Percentiles rank a stretch among this genome's conserved stretches.
Conservation (phyloP, 2,888 invertebrate species). For the Julus scanicus region DNA sequence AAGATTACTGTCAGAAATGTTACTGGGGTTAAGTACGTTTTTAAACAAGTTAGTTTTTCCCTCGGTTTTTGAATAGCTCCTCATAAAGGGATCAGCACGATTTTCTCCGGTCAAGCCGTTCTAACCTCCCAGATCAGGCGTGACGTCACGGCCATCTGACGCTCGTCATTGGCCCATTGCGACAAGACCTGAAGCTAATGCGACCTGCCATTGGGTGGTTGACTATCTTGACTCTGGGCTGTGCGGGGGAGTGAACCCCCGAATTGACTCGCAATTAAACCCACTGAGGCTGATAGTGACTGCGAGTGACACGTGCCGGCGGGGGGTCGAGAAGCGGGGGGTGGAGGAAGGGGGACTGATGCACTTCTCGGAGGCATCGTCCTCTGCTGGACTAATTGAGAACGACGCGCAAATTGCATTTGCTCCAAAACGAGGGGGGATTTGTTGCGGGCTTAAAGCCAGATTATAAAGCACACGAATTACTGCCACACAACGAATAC, state of each 20-base stretch:
- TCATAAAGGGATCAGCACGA: background rate
- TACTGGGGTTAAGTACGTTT: too few species aligned
- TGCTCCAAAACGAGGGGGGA: background rate
- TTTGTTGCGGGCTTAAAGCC: background rate
- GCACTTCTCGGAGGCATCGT: background rate
- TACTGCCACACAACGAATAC: background rate
- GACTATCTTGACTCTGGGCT: background rate
- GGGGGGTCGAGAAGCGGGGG: constrained; percentile 24
- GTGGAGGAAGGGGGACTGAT: background rate
- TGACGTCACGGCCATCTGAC: constrained; percentile 41
- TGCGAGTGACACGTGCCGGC: background rate
- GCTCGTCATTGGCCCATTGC: constrained; percentile 44
- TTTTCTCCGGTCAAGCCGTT: background rate
- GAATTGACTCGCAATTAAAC: constrained; percentile 28
- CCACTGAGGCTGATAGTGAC: constrained; percentile 43
- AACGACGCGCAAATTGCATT: background rate
- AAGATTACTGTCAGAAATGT: too few species aligned
- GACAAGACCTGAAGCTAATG: background rate
- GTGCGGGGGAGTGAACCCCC: background rate
- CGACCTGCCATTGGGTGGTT: background rate
- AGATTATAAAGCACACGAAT: background rate
- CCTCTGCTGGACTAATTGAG: background rate
- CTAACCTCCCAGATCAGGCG: background rate
- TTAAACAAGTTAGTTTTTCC: too few species aligned
- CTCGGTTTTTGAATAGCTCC: background rate